These are phyloP conservation scores for Amyelois transitella DNA, from an alignment of 1,140 invertebrate species.

Conservation along the genomic window DNA sequence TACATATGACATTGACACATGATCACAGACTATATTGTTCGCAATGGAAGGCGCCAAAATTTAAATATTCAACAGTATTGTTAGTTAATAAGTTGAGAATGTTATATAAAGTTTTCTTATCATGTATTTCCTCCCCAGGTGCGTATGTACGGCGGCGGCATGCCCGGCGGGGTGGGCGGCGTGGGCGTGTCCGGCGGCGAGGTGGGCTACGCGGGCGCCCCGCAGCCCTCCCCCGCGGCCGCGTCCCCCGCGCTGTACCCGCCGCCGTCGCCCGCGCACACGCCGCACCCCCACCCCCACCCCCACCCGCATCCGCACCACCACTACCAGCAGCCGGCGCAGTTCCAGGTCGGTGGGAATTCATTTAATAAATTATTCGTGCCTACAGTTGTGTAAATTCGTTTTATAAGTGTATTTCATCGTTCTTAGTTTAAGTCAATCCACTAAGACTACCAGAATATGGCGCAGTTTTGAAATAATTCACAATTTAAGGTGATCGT, in stretches of 20 bases:
- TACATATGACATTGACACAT: no score
- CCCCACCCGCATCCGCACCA: constrained; percentile 50
- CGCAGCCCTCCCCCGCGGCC: constrained; percentile 49
- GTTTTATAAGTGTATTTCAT: no score
- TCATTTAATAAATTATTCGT: background rate
- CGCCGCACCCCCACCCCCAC: constrained; percentile 56
- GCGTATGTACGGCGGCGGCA: constrained; percentile 25
- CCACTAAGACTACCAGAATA: no score
- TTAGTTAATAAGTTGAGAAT: background rate
- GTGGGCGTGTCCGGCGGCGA: constrained; percentile 20
- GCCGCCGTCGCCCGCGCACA: constrained; percentile 64
- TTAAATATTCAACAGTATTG: no score
- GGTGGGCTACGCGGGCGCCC: constrained; percentile 43
- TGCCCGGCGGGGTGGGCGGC: constrained; percentile 26
- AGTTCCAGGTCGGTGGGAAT: constrained; percentile 41
- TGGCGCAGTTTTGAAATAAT: no score
- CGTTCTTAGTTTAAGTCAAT: no score
- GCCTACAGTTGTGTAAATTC: no score
- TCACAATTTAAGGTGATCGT: no score
- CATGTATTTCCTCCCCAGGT: constrained; percentile 16
- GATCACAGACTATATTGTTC: no score
- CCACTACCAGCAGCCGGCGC: constrained; percentile 56
- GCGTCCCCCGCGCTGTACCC: constrained; percentile 56
- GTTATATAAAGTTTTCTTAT: background rate
- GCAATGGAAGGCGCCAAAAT: no score